phyloP scores from a whole-genome alignment of 2,113 vertebrate species.

The Tachysurus vachellii region DNA sequence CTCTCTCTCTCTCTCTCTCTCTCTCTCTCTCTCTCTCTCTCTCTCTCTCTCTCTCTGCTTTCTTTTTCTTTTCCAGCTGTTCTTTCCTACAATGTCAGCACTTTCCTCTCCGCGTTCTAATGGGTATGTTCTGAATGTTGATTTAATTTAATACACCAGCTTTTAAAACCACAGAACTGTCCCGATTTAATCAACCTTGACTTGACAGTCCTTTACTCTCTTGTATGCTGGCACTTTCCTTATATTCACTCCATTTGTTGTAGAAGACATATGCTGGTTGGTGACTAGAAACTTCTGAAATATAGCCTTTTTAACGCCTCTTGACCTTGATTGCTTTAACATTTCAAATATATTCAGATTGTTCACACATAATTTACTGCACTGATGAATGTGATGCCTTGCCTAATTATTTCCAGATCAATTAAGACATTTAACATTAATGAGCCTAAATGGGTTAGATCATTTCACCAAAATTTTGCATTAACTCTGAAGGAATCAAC shows the following conservation, averaged over 20 bases:
- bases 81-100: not conserved
- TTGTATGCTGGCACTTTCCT: not conserved
- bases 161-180: constrained; percentile 26
- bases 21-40: not conserved
- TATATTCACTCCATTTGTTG: not conserved
- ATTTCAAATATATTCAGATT: constrained; percentile 47
- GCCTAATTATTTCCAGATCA: constrained; percentile 51
- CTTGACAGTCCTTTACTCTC: not conserved
- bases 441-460: constrained; percentile 35
- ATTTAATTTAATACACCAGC: constrained; percentile 20
- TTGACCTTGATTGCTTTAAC: constrained; percentile 48
- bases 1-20: not conserved
- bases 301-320: not conserved
- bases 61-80: not conserved
- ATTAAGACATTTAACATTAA: constrained; percentile 50
- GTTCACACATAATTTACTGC: constrained; percentile 35
- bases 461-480: constrained; percentile 17
- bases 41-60: not conserved
- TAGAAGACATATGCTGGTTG: not conserved
- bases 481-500: constrained; percentile 21
- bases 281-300: not conserved
- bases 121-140: not conserved
- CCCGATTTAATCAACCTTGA: constrained; percentile 24
- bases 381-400: constrained; percentile 36
- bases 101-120: not conserved